phyloP scores from a whole-genome alignment of 2,888 invertebrate species.

The Crematogaster levior region DNA sequence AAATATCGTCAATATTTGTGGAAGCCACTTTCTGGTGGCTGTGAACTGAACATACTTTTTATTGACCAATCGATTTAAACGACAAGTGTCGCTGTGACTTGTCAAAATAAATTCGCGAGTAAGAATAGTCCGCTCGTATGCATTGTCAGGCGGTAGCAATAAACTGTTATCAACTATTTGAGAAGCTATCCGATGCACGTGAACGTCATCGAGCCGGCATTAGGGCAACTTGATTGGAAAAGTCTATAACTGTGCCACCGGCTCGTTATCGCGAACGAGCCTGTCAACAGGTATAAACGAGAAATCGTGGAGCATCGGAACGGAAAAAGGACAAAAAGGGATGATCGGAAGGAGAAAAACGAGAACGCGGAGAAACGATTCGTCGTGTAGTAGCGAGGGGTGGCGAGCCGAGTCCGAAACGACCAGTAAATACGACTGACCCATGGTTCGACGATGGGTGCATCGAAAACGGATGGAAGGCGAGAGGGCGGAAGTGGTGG shows the following conservation, averaged over 20 bases:
- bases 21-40: background rate
- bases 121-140: background rate
- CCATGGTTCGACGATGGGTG: constrained; percentile 42
- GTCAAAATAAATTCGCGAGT: constrained; percentile 37
- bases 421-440: constrained; percentile 60
- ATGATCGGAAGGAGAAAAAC: constrained; percentile 21
- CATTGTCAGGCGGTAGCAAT: constrained; percentile 39
- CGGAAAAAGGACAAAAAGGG: constrained; percentile 38
- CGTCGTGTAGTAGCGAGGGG: constrained; percentile 37
- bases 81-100: constrained; percentile 21
- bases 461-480: constrained; percentile 45
- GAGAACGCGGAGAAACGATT: constrained; percentile 42
- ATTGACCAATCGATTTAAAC: constrained; percentile 19
- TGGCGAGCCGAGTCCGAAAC: constrained; percentile 43
- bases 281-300: constrained; percentile 66
- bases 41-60: constrained; percentile 13
- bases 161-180: constrained; percentile 45
- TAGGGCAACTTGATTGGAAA: constrained; percentile 50
- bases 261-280: constrained; percentile 63
- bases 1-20: background rate
- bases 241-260: constrained; percentile 58
- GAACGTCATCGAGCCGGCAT: constrained; percentile 55
- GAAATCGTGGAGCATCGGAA: constrained; percentile 50
- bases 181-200: constrained; percentile 40
- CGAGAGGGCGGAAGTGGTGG: constrained; percentile 11